Evolutionary conservation across 2,888 invertebrate species (phyloP), one percentile per base, ranked within the genome.

Genomic region (Apamea anceps): DNA sequence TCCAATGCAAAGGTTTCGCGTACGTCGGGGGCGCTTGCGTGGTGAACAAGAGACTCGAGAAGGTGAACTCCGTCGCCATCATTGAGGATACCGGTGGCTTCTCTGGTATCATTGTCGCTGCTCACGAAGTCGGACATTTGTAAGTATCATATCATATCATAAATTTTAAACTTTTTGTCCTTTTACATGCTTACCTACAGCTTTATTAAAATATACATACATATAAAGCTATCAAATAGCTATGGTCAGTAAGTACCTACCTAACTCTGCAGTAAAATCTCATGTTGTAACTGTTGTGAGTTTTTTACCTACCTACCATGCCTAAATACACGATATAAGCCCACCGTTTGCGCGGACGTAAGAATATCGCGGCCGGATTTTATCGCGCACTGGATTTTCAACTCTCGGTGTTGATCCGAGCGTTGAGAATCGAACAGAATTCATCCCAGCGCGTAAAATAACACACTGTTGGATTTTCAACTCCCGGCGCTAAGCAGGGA

Each of bases 41-140:
- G 77, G 99, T 99, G 86, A 99, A 99, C 97, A 99, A 99, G 94
- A 97, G 99, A 89, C 97, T 99, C 90, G 99, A 99, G 97, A 99
- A 99, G 96, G 99, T 99, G 89, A 99, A 99, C 97, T 99, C 99
- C 80, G 99, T 99, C 81, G 99, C 99, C 91, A 99, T 99, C 92
- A 99, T 99, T 93, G 99, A 99, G 96, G 99, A 99, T 94, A 99
- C 99, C 62, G 99, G 99, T 88, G 99, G 99, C 88, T 99, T 99
- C 97, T 99, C 99, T 91, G 99, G 99, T 85, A 99, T 99, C 93
- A 99, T 99, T 93, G 99, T 99, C 3, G 99, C 99, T 81, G 99
- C 99, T 87, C 99, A 99, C 95, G 99, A 99, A 98, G 99, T 99
- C 90, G 99, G 99, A 90, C 99, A 99, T 97, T 98, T 99, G 99